Conservation (phyloP, 2,888 invertebrate genomes). For the Meloe dianella region DNA sequence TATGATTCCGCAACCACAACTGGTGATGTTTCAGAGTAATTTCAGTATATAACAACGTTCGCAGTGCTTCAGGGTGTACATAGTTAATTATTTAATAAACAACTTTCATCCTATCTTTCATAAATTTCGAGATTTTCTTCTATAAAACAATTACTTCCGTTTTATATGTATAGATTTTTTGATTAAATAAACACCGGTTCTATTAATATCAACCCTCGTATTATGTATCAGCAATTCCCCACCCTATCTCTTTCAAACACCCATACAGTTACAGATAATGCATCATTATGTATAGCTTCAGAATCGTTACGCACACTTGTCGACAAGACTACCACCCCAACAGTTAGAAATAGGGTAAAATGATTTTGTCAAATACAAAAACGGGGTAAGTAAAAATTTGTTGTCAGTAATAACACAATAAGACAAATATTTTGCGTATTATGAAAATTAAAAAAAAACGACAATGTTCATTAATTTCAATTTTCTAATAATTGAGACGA, state of each 20-base stretch:
- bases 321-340: conserved; percentile 9
- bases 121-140: background rate
- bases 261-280: conserved; percentile 7
- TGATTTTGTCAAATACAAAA: conserved; percentile 2
- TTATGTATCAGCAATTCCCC: conserved; percentile 5
- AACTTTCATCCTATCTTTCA: background rate
- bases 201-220: background rate
- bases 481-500: background rate
- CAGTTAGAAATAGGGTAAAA: background rate
- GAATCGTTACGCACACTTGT: conserved; percentile 18
- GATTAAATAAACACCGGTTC: conserved; percentile 3
- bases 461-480: background rate
- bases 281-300: conserved; percentile 4
- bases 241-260: background rate
- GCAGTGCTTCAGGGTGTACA: background rate
- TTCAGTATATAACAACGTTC: background rate
- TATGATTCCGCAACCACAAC: conserved; percentile 3
- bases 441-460: background rate
- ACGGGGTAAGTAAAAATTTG: background rate
- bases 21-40: conserved; percentile 2
- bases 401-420: background rate
- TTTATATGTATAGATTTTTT: background rate
- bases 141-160: conserved; percentile 1
- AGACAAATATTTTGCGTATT: background rate
- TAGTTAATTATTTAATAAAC: conserved; percentile 11